These are phyloP conservation scores for Falcunculus frontatus DNA, from an alignment of 2,113 vertebrate species.

Conservation along the genomic window DNA sequence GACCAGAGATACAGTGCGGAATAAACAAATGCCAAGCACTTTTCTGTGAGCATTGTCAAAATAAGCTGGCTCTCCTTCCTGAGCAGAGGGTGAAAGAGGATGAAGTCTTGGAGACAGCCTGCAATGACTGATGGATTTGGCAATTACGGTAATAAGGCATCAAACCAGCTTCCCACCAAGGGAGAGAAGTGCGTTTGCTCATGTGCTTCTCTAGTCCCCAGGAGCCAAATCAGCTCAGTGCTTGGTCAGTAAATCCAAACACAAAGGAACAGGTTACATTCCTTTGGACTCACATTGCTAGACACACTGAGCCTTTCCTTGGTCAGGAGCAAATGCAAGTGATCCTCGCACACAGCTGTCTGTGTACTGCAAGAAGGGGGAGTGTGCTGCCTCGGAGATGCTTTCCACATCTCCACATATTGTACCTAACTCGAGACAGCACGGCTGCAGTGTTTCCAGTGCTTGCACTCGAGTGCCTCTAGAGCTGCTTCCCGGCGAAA, in stretches of 20 bases:
- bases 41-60: conserved; percentile 21
- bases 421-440: not conserved
- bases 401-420: not conserved
- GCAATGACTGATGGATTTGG: conserved; percentile 5
- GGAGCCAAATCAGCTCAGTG: not conserved
- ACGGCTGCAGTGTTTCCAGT: not conserved
- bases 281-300: not conserved
- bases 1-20: conserved; percentile 30
- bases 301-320: not conserved
- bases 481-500: not conserved
- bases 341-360: not conserved
- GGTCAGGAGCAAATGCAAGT: not conserved
- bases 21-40: conserved; percentile 12
- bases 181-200: not conserved
- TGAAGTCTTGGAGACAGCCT: not conserved
- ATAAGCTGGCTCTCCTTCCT: not conserved
- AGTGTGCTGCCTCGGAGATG: not conserved
- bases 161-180: not conserved
- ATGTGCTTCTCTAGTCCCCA: not conserved
- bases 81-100: not conserved
- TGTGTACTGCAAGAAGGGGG: not conserved
- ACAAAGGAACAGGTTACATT: not conserved
- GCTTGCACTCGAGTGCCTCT: conserved; percentile 44
- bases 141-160: conserved; percentile 22
- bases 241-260: not conserved